Percentiles rank a stretch among this genome's conserved stretches.
phyloP scores from a whole-genome alignment of 2,797 vertebrate species.

The Alectoris magna region DNA sequence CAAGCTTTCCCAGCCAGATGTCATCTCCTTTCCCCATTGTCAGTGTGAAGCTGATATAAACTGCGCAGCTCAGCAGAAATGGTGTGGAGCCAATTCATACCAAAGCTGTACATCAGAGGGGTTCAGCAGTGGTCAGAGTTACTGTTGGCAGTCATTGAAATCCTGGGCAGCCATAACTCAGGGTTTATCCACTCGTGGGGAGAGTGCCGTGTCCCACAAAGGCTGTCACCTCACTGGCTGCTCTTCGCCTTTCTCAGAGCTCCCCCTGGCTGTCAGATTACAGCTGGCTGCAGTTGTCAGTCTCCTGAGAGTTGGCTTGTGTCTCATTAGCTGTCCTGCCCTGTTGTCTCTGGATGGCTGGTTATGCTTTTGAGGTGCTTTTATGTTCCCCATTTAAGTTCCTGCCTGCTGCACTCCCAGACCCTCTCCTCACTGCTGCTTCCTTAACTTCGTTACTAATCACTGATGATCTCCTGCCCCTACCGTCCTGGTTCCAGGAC shows the following conservation, averaged over 20 bases:
- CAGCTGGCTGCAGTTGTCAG: not conserved
- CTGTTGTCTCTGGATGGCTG: not conserved
- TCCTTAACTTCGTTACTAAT: rapidly evolving
- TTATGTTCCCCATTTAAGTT: rapidly evolving
- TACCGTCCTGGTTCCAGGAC: not conserved
- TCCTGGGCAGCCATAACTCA: rapidly evolving
- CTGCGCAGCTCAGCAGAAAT: not conserved
- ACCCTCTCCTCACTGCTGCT: not conserved
- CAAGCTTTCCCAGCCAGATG: rapidly evolving
- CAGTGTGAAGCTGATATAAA: rapidly evolving
- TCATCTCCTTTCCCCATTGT: not conserved
- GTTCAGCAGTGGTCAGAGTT: not conserved
- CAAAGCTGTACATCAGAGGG: rapidly evolving
- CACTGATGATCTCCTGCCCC: not conserved
- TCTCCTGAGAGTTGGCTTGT: not conserved
- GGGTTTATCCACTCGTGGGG: not conserved
- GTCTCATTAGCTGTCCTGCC: rapidly evolving
- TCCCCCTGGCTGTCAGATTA: not conserved
- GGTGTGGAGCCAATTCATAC: not conserved
- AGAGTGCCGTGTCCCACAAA: rapidly evolving
- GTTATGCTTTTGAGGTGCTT: not conserved
- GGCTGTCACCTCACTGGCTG: not conserved
- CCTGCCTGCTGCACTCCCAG: not conserved
- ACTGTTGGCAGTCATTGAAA: rapidly evolving
- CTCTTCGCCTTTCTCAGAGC: not conserved